phyloP scores from a whole-genome alignment of 2,113 vertebrate genomes.

The Chaenogobius annularis region DNA sequence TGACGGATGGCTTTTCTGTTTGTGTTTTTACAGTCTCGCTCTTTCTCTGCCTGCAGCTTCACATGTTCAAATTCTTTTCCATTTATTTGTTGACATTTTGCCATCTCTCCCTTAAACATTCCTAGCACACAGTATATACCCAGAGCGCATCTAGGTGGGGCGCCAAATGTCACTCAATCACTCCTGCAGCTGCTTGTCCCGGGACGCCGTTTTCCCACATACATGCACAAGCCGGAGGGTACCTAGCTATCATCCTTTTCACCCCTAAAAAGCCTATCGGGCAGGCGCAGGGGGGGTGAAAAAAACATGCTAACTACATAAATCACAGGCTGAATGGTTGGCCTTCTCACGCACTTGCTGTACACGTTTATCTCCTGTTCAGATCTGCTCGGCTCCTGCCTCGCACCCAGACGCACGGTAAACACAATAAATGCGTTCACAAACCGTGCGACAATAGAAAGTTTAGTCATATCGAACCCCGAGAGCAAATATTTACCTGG shows the following conservation, averaged over 20 bases:
- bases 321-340: slow-evolving; percentile 60
- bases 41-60: slow-evolving; percentile 9
- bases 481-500: slow-evolving; percentile 66
- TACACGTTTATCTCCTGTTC: slow-evolving; percentile 61
- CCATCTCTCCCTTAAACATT: slow-evolving; percentile 41
- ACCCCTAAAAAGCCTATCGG: slow-evolving; percentile 45
- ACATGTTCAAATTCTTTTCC: slow-evolving; percentile 26
- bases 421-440: slow-evolving; percentile 71
- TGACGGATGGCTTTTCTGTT: neutral
- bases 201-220: slow-evolving; percentile 56
- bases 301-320: slow-evolving; percentile 48
- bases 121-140: slow-evolving; percentile 40
- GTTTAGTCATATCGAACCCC: slow-evolving; percentile 53
- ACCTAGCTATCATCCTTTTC: slow-evolving; percentile 64
- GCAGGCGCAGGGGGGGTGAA: slow-evolving; percentile 5
- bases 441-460: slow-evolving; percentile 49
- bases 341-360: slow-evolving; percentile 63
- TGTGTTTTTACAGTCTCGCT: neutral
- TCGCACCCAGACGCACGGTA: slow-evolving; percentile 48
- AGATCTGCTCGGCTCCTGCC: slow-evolving; percentile 57
- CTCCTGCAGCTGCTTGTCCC: slow-evolving; percentile 72
- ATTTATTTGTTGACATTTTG: slow-evolving; percentile 58
- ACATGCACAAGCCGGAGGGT: slow-evolving; percentile 58
- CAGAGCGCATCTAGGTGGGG: slow-evolving; percentile 47
- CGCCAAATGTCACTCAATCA: slow-evolving; percentile 66